Conservation (phyloP, 2,797 vertebrate genomes). For the Allobates femoralis region DNA sequence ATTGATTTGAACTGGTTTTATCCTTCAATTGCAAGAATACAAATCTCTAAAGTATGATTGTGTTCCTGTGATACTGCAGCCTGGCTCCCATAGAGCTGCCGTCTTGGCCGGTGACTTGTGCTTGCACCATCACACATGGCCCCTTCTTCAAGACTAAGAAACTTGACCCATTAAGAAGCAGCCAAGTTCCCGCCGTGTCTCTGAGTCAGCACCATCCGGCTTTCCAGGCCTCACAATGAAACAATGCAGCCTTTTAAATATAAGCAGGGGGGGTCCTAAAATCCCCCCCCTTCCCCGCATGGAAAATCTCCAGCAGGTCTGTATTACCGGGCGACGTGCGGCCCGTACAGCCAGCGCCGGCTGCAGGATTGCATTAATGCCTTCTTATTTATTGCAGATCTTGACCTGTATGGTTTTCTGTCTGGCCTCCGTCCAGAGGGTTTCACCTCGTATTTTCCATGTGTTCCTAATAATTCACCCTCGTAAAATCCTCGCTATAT, state of each 20-base stretch:
- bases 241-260: constrained; percentile 33
- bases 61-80: constrained; percentile 1
- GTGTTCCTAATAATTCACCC: constrained; percentile 11
- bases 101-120: neutral
- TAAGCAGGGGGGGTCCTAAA: constrained; percentile 22
- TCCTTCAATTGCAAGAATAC: neutral
- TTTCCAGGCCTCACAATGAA: neutral
- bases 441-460: constrained; percentile 12
- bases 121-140: neutral
- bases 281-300: neutral
- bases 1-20: no score
- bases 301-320: constrained; percentile 16
- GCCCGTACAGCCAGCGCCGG: neutral
- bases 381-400: neutral
- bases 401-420: neutral
- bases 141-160: neutral
- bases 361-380: neutral
- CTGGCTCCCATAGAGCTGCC: neutral
- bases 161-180: neutral
- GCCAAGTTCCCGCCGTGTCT: constrained; percentile 11
- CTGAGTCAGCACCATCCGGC: constrained; percentile 8
- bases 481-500: neutral
- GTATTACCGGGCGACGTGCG: neutral
- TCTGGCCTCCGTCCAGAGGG: neutral
- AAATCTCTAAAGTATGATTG: neutral